Percentiles rank a stretch among this genome's conserved stretches.
These are phyloP conservation scores for Drosophila aff. DNA, from an alignment of 1,140 invertebrate genomes.

Conservation along the genomic window DNA sequence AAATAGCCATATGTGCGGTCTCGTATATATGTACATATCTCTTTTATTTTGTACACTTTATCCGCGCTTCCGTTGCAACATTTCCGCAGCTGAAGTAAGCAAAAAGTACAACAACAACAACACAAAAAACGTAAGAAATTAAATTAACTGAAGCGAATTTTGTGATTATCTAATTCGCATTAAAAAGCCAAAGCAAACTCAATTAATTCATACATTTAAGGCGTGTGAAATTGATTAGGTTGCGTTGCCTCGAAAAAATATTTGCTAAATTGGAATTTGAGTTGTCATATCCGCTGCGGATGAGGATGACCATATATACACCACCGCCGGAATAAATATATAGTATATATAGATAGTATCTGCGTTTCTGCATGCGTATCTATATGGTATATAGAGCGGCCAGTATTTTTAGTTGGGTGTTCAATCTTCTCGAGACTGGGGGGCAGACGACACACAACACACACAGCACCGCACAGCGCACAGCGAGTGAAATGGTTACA, in stretches of 20 bases:
- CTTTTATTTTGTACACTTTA: slow-evolving; percentile 17
- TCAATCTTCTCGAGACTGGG: slow-evolving; percentile 73
- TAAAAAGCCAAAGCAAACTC: slow-evolving; percentile 42
- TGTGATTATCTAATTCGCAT: slow-evolving; percentile 45
- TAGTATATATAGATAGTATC: slow-evolving; percentile 15
- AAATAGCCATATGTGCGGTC: slow-evolving; percentile 30
- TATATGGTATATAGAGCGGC: slow-evolving; percentile 68
- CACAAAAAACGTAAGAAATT: slow-evolving; percentile 4
- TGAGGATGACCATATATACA: slow-evolving; percentile 25
- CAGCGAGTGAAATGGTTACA: slow-evolving; percentile 54
- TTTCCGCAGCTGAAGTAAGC: slow-evolving; percentile 47
- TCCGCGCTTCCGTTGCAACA: slow-evolving; percentile 48
- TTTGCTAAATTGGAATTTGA: slow-evolving; percentile 74
- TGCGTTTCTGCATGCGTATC: slow-evolving; percentile 18
- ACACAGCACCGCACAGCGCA: slow-evolving; percentile 13
- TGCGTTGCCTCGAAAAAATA: slow-evolving; percentile 40
- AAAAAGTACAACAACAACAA: slow-evolving; percentile 17
- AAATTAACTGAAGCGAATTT: slow-evolving; percentile 39
- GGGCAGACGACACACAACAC: slow-evolving; percentile 40
- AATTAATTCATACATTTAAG: slow-evolving; percentile 67
- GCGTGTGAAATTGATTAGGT: slow-evolving; percentile 47
- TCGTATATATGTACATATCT: not conserved
- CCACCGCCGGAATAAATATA: slow-evolving; percentile 17
- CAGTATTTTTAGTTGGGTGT: slow-evolving; percentile 74
- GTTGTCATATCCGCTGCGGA: slow-evolving; percentile 70